These are phyloP conservation scores for Tenodera sinensis DNA, from an alignment of 2,888 invertebrate genomes.

Conservation along the genomic window DNA sequence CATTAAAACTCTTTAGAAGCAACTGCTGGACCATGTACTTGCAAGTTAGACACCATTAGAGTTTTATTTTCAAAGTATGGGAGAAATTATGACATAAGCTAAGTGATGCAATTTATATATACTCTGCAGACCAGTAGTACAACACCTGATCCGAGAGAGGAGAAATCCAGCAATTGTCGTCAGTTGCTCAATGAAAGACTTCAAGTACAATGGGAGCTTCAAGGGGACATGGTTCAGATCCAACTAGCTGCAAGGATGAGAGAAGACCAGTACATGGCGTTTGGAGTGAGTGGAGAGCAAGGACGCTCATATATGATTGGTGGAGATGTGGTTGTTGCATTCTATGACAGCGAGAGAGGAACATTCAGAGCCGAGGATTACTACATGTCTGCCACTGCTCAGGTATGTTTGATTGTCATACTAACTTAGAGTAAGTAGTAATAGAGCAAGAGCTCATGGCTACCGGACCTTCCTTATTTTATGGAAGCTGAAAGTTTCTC, in stretches of 20 bases:
- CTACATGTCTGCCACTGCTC: conserved; percentile 71
- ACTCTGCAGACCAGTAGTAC: conserved; percentile 73
- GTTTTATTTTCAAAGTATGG: too few relatives aligned
- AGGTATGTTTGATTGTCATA: conserved; percentile 35
- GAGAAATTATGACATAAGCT: not conserved
- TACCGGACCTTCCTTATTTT: too few relatives aligned
- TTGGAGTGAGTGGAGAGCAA: conserved; percentile 77
- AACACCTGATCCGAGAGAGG: conserved; percentile 56
- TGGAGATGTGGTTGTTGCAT: conserved; percentile 81
- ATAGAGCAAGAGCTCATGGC: too few relatives aligned
- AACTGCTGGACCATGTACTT: too few relatives aligned
- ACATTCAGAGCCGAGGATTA: conserved; percentile 79
- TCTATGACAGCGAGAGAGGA: conserved; percentile 56
- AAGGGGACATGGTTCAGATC: conserved; percentile 69
- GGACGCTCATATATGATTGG: conserved; percentile 57
- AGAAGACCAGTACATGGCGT: conserved; percentile 84
- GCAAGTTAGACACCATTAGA: too few relatives aligned
- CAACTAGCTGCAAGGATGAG: conserved; percentile 73
- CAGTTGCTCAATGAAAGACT: conserved; percentile 77
- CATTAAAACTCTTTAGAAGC: too few relatives aligned
- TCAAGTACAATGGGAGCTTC: conserved; percentile 83
- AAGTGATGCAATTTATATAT: not conserved
- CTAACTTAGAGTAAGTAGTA: too few relatives aligned
- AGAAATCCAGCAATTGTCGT: conserved; percentile 69
- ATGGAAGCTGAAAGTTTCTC: too few relatives aligned